phyloP scores from a whole-genome alignment of 2,888 invertebrate species.

The Clepsis dumicolana region DNA sequence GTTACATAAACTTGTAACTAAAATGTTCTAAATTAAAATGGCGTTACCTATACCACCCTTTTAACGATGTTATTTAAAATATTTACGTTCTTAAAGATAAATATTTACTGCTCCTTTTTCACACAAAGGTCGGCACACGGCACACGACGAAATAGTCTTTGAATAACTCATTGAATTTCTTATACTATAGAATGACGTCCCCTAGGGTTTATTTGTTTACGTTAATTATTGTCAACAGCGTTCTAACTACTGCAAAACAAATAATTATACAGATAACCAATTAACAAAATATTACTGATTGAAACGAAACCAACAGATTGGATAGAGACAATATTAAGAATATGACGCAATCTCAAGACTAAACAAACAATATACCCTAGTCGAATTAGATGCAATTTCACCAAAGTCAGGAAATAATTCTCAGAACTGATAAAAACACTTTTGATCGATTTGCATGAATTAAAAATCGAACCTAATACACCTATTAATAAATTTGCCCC shows the following conservation, averaged over 20 bases:
- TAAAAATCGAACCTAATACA: too few relatives aligned
- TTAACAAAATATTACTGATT: background rate
- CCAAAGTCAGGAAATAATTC: too few relatives aligned
- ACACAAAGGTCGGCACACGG: background rate
- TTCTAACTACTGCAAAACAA: background rate
- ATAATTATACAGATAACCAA: background rate
- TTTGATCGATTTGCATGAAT: too few relatives aligned
- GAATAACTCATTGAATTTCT: background rate
- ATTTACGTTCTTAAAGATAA: background rate
- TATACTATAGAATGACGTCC: background rate
- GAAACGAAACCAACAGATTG: too few relatives aligned
- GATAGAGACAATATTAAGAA: background rate
- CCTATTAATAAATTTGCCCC: too few relatives aligned
- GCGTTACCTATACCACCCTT: background rate
- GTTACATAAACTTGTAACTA: background rate
- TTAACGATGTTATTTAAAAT: background rate
- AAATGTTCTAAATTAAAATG: background rate
- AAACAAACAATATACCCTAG: conserved; percentile 13
- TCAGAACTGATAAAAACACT: too few relatives aligned
- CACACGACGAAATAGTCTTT: background rate
- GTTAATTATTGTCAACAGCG: background rate
- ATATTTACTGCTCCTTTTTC: background rate
- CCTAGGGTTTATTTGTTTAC: background rate
- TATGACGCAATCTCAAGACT: conserved; percentile 13
- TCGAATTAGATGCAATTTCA: too few relatives aligned